Evolutionary conservation across 1,140 invertebrate species (phyloP).

Genomic region (Lepidurus packardi): DNA sequence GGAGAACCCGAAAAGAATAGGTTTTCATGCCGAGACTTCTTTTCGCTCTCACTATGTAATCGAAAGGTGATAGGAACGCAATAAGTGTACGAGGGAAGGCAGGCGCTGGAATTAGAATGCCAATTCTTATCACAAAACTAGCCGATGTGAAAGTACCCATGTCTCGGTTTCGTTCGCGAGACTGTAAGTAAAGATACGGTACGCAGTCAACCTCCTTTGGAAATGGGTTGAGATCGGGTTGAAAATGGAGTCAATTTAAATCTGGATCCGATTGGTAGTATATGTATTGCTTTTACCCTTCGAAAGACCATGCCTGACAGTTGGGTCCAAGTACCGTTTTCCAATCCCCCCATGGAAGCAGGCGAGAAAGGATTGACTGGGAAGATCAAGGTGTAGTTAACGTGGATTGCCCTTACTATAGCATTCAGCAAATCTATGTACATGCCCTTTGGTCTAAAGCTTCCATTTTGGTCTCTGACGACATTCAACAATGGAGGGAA

Average conservation of each 20-base stretch:
- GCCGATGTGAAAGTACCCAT: background rate
- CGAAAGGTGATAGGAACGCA: background rate
- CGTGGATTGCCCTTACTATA: background rate
- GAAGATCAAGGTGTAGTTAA: background rate
- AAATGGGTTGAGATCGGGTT: background rate
- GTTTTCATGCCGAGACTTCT: background rate
- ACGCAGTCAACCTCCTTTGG: background rate
- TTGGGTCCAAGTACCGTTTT: background rate
- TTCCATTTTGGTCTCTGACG: background rate
- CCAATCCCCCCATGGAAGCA: background rate
- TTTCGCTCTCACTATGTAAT: background rate
- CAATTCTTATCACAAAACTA: background rate
- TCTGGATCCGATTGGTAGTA: background rate
- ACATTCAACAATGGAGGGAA: background rate
- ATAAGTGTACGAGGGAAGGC: background rate
- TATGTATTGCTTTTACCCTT: background rate
- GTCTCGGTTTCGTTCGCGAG: background rate
- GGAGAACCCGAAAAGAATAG: background rate
- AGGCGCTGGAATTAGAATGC: background rate
- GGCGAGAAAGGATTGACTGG: background rate
- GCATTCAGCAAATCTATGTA: background rate
- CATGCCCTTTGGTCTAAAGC: background rate
- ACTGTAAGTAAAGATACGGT: background rate
- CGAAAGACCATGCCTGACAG: background rate
- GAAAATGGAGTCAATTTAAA: too few relatives aligned